Conservation (phyloP, 2,888 invertebrate species). For the Stictocephala bisonia region DNA sequence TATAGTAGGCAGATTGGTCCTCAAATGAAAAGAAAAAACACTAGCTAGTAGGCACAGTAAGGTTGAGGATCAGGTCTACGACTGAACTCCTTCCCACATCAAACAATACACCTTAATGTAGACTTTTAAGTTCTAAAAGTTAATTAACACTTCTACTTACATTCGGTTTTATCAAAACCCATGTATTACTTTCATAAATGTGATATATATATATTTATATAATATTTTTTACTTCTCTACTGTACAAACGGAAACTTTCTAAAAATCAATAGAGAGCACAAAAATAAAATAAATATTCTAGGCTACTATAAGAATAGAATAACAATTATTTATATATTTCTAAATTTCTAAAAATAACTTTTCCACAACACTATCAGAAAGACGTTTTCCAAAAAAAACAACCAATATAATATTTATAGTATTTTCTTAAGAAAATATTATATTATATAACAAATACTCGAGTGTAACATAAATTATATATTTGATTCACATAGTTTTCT, state of each 20-base stretch:
- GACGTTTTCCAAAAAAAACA: constrained; percentile 19
- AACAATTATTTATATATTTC: constrained; percentile 25
- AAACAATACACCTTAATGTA: constrained; percentile 20
- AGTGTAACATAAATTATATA: too few relatives aligned
- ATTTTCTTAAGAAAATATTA: too few relatives aligned
- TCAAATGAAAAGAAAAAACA: constrained; percentile 18
- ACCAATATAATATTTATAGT: constrained; percentile 29
- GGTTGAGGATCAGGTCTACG: constrained; percentile 14
- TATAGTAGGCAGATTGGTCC: constrained; percentile 39
- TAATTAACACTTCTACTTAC: constrained; percentile 33
- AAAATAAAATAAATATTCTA: constrained; percentile 30
- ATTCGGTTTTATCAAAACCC: constrained; percentile 19
- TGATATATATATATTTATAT: constrained; percentile 34
- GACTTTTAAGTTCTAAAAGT: constrained; percentile 18
- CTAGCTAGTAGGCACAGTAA: constrained; percentile 40
- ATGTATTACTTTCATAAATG: constrained; percentile 19
- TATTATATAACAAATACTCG: too few relatives aligned
- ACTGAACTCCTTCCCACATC: constrained; percentile 7
- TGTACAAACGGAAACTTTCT: constrained; percentile 14
- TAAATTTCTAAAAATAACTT: constrained; percentile 16
- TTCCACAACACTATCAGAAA: constrained; percentile 32
- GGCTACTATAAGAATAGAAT: constrained; percentile 34
- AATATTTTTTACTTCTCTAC: not conserved
- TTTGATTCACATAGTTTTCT: too few relatives aligned
- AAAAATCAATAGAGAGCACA: constrained; percentile 21